Evolutionary conservation across 2,888 invertebrate genomes (phyloP).

Genomic region (Dyspetes luteomarginatus): DNA sequence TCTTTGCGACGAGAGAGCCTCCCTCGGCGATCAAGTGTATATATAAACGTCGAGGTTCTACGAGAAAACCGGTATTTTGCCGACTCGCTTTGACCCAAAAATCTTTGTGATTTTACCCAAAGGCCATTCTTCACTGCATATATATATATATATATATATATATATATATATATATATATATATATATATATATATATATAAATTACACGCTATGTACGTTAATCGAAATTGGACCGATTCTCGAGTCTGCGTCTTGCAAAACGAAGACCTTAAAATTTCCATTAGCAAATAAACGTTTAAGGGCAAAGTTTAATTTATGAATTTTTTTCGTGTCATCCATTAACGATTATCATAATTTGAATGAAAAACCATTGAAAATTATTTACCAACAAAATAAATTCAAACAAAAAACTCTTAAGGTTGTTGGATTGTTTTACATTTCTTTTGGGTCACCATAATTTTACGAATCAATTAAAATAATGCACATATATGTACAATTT

Average conservation of each 20-base stretch:
- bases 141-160: too few species aligned
- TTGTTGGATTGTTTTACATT: too few species aligned
- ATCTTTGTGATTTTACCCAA: conserved; percentile 36
- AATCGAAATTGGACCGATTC: not conserved
- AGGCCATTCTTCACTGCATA: not conserved
- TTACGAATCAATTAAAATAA: too few species aligned
- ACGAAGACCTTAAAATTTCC: not conserved
- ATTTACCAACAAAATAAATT: too few species aligned
- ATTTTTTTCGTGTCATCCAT: not conserved
- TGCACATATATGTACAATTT: too few species aligned
- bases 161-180: too few species aligned
- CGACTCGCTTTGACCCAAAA: conserved; percentile 68
- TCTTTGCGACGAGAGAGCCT: conserved; percentile 34
- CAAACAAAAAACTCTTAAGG: too few species aligned
- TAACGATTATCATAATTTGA: not conserved
- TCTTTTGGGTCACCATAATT: too few species aligned
- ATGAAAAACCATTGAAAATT: too few species aligned
- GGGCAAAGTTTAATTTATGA: not conserved
- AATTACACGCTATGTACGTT: not conserved
- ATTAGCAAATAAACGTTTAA: not conserved
- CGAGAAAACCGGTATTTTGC: conserved; percentile 69
- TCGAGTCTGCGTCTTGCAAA: not conserved
- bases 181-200: not conserved
- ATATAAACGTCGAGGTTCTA: conserved; percentile 40
- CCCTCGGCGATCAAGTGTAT: conserved; percentile 43